Evolutionary conservation across 2,797 vertebrate species (phyloP), one percentile per base, ranked within the genome.

Genomic region (Sebastes melanostomus): DNA sequence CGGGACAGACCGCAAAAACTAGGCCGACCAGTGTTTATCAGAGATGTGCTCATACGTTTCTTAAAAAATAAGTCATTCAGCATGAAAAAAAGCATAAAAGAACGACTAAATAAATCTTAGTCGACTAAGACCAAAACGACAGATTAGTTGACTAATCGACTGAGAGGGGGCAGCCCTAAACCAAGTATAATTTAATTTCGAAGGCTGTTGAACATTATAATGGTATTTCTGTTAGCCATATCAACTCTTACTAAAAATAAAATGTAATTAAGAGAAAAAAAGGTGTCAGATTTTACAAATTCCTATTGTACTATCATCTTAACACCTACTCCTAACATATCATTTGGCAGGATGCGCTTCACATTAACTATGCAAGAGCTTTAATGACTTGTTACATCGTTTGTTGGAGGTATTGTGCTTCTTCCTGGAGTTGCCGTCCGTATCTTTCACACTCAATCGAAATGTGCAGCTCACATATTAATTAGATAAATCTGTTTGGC

Each of bases 401-500:
- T 86, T 78, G 71, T 82, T 66, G 20, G 68, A 83, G 29, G 52
- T 62, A 32, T 70, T 66, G 71, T 63, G 58, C 66, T 81, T 69
- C 74, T 66, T 81, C 56, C 66, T 30, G 67, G 74, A 78, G 56
- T 77, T 78, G 66, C 46, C 11, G 30, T 69, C 67, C 61, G 24
- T 46, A 63, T 83, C 58, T 75, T 75, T 84, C 76, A 75, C 73
- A 81, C 77, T 75, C 65, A 70, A 79, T 59, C 68, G 55, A 68
- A 84, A 83, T 52, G 72, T 71, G 71, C 72, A 36, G 69, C 76
- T 80, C 73, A 85, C 80, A 83, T 77, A 81, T 88, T 88, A 90
- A 91, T 90, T 79, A 77, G 80, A 87, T 60, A 69, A 86, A 86
- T 88, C 74, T 78, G 67, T 83, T 80, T 5, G 61, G 78, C 72